Evolutionary conservation across 2,888 invertebrate species (phyloP).

Genomic region (Scelioninae gen. 1): DNA sequence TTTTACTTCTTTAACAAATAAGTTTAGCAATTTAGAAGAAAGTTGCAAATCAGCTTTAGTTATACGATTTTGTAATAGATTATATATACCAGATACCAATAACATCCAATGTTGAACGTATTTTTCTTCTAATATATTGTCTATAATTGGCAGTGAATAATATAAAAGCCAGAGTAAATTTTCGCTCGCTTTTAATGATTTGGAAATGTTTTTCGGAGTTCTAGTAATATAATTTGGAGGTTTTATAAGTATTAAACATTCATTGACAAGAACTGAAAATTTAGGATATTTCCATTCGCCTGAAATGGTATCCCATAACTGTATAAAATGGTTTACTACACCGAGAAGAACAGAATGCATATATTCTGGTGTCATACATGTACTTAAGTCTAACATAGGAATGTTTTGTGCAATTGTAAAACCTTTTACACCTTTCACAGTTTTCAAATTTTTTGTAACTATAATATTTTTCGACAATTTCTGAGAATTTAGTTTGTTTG

Average conservation of each 20-base stretch:
- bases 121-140: conserved; percentile 15
- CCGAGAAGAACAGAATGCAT: conserved; percentile 48
- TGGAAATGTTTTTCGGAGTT: conserved; percentile 50
- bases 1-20: conserved; percentile 68
- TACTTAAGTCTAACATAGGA: conserved; percentile 21
- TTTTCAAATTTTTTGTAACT: neutral
- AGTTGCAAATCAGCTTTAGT: conserved; percentile 49
- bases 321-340: conserved; percentile 3
- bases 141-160: conserved; percentile 67
- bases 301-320: conserved; percentile 1
- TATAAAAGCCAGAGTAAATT: conserved; percentile 67
- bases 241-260: conserved; percentile 37
- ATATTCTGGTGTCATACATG: conserved; percentile 24
- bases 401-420: neutral
- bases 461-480: neutral
- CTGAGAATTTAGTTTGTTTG: neutral
- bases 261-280: conserved; percentile 27
- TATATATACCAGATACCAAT: conserved; percentile 63
- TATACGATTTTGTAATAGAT: conserved; percentile 64
- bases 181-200: conserved; percentile 71
- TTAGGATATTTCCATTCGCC: neutral
- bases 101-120: conserved; percentile 72
- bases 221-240: conserved; percentile 68
- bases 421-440: conserved; percentile 22
- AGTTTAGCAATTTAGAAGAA: conserved; percentile 59